phyloP scores from a whole-genome alignment of 2,888 invertebrate genomes.

The Syrphus vitripennis region DNA sequence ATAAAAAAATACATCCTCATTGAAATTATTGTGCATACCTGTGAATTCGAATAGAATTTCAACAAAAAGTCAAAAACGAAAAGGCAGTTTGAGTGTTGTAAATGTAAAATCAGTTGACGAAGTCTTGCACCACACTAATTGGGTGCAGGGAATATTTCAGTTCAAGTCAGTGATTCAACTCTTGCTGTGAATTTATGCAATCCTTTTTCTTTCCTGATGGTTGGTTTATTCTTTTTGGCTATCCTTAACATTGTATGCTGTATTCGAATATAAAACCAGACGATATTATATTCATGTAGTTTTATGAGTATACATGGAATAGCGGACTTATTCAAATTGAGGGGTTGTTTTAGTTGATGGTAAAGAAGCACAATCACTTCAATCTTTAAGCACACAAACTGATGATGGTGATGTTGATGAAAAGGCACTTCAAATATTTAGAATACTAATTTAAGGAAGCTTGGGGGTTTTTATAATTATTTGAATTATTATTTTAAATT shows the following conservation, averaged over 20 bases:
- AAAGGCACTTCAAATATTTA: not conserved
- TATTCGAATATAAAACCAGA: not conserved
- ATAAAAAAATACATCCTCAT: too few species aligned
- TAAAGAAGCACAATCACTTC: not conserved
- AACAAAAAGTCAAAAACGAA: too few species aligned
- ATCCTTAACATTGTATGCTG: not conserved
- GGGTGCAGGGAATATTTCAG: conserved; percentile 10
- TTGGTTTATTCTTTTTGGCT: not conserved
- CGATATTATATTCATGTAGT: too few species aligned
- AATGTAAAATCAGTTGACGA: not conserved
- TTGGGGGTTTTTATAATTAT: not conserved
- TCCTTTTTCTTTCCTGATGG: not conserved
- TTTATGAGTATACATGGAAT: not conserved
- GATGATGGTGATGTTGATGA: not conserved
- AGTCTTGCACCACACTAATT: conserved; percentile 31
- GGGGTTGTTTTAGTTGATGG: not conserved
- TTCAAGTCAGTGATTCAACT: conserved; percentile 20
- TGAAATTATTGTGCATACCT: too few species aligned
- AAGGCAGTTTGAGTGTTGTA: not conserved
- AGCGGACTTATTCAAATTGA: not conserved
- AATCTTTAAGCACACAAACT: not conserved
- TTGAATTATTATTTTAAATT: conserved; percentile 7
- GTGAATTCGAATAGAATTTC: too few species aligned
- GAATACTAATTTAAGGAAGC: not conserved
- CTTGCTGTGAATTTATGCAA: not conserved